A percentile compares a stretch with the other conserved stretches of the same genome.
Evolutionary conservation across 2,888 invertebrate species (phyloP).

Genomic region (Myathropa florea): DNA sequence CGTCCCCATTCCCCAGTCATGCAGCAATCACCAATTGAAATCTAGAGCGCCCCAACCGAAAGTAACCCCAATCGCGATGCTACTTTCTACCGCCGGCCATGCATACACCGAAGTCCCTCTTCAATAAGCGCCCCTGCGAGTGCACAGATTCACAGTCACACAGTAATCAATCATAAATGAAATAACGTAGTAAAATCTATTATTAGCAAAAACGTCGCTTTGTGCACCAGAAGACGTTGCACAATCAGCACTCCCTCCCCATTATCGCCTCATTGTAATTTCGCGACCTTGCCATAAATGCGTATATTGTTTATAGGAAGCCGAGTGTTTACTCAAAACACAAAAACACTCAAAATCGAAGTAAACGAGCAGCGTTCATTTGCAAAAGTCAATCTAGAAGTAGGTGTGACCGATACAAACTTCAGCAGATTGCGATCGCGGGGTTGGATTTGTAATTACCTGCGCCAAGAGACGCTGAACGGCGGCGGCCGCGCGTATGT

Average conservation of each 20-base stretch:
- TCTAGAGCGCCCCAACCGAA: background rate
- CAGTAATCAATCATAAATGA: background rate
- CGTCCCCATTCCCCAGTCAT: background rate
- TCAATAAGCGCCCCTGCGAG: background rate
- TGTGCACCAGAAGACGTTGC: background rate
- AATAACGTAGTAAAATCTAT: conserved; percentile 17
- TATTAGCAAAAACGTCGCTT: background rate
- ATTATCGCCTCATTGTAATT: conserved; percentile 3
- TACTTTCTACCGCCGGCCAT: background rate
- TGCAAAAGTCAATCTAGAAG: background rate
- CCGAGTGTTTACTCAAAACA: background rate
- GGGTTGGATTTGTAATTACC: background rate
- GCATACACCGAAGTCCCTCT: background rate
- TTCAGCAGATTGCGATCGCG: conserved; percentile 14
- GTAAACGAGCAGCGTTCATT: background rate
- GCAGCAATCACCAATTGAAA: background rate
- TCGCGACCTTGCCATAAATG: conserved; percentile 9
- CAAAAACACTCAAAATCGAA: background rate
- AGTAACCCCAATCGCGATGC: background rate
- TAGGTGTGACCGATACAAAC: conserved; percentile 47
- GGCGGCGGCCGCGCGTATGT: background rate
- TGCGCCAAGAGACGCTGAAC: conserved; percentile 1
- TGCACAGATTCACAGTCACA: background rate
- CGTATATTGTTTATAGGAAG: background rate
- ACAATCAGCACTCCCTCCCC: background rate